Evolutionary conservation across 53 echinoderm and acorn worm genomes (phyloP).

Genomic region (Arbacia lixula): DNA sequence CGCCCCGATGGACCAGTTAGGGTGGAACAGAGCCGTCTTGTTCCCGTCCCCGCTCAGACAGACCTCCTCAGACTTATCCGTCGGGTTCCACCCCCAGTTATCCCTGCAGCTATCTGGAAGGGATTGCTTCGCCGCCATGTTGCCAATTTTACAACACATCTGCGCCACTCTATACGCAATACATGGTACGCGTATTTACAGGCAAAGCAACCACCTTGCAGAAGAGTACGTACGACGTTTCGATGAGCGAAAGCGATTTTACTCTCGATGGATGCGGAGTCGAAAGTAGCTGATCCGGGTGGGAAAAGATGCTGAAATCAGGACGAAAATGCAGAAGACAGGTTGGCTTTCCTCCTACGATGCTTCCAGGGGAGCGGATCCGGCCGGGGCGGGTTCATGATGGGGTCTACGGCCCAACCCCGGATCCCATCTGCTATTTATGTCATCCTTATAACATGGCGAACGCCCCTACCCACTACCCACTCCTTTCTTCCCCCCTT

Average conservation of each 20-base stretch:
- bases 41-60: conserved; percentile 60
- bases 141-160: background rate
- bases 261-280: conserved; percentile 55
- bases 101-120: conserved; percentile 79
- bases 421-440: conserved; percentile 56
- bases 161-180: background rate
- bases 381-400: conserved; percentile 52
- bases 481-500: background rate
- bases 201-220: conserved; percentile 40
- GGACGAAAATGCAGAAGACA: background rate
- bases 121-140: conserved; percentile 62
- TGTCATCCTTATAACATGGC: conserved; percentile 52
- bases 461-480: background rate
- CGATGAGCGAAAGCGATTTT: conserved; percentile 24
- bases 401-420: conserved; percentile 35
- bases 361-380: conserved; percentile 39
- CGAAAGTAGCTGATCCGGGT: background rate
- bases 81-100: conserved; percentile 85
- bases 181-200: background rate
- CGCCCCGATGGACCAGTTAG: conserved; percentile 95
- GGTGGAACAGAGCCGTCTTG: conserved; percentile 84
- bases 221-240: background rate
- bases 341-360: conserved; percentile 15
- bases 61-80: conserved; percentile 90
- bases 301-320: background rate